A percentile compares a stretch with the other conserved stretches of the same genome.
Evolutionary conservation across 2,888 invertebrate species (phyloP).

Genomic region (Clanis bilineata): DNA sequence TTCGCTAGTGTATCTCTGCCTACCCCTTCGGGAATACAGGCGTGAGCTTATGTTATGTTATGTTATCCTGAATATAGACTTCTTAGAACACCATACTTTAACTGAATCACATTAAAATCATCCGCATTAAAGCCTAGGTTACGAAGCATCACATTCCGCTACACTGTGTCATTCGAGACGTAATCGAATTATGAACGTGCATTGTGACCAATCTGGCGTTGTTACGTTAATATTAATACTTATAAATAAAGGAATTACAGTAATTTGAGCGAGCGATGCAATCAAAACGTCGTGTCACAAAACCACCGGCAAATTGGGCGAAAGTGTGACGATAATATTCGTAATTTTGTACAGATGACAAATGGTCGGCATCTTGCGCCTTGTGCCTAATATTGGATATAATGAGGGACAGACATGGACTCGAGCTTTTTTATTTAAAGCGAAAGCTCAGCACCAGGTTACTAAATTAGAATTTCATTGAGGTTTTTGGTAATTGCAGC

Average conservation of each 20-base stretch:
- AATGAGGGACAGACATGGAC: slow-evolving; percentile 20
- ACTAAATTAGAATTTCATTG: background rate
- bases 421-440: background rate
- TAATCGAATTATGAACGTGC: slow-evolving; percentile 34
- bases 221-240: slow-evolving; percentile 40
- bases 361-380: slow-evolving; percentile 63
- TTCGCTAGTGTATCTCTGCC: no score
- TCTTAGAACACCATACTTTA: background rate
- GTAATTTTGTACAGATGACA: slow-evolving; percentile 60
- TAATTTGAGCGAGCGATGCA: slow-evolving; percentile 49
- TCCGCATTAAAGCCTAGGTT: background rate
- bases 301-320: slow-evolving; percentile 68
- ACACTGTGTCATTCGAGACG: slow-evolving; percentile 20
- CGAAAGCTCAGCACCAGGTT: background rate
- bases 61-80: no score
- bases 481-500: background rate
- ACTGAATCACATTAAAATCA: background rate
- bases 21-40: no score
- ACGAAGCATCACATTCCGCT: background rate
- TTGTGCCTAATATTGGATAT: slow-evolving; percentile 43
- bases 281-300: slow-evolving; percentile 64
- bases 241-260: slow-evolving; percentile 51
- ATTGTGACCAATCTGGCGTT: slow-evolving; percentile 15
- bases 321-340: slow-evolving; percentile 77
- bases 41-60: no score